phyloP scores from a whole-genome alignment of 2,888 invertebrate genomes.

The Agapetus fuscipes region DNA sequence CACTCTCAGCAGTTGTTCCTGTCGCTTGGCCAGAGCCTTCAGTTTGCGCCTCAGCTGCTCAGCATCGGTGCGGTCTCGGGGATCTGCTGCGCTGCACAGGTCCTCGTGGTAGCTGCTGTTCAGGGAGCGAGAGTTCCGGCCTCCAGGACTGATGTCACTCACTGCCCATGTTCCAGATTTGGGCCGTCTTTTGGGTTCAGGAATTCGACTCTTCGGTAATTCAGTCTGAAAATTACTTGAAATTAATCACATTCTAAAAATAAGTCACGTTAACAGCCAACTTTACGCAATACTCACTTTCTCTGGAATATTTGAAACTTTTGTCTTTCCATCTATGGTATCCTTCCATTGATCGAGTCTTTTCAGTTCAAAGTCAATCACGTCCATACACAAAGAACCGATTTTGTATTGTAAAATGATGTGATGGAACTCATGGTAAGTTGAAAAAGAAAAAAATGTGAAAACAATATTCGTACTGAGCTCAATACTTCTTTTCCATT shows the following conservation, averaged over 20 bases:
- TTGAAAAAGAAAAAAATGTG: conserved; percentile 95
- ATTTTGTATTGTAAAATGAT: conserved; percentile 95
- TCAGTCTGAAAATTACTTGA: conserved; percentile 40
- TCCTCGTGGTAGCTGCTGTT: conserved; percentile 64
- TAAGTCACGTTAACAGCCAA: conserved; percentile 1
- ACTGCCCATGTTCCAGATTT: conserved; percentile 66
- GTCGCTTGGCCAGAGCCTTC: conserved; percentile 77
- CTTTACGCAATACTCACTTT: conserved; percentile 29
- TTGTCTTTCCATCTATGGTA: conserved; percentile 43
- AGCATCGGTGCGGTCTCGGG: conserved; percentile 51
- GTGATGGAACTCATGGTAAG: conserved; percentile 89
- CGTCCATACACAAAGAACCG: conserved; percentile 93
- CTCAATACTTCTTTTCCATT: conserved; percentile 95
- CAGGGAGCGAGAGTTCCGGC: conserved; percentile 49
- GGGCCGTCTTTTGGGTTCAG: conserved; percentile 63
- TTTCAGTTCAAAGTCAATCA: conserved; percentile 89
- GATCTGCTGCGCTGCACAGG: conserved; percentile 41
- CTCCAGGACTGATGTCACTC: conserved; percentile 34
- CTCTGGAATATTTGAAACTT: conserved; percentile 34
- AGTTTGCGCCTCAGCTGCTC: conserved; percentile 70
- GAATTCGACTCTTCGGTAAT: conserved; percentile 59
- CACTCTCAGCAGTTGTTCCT: conserved; percentile 85
- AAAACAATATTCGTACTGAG: conserved; percentile 93
- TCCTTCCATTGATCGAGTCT: conserved; percentile 90
- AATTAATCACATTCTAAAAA: neutral